Percentiles rank a stretch among this genome's conserved stretches.
These are phyloP conservation scores for Chorisops tibialis DNA, from an alignment of 2,888 invertebrate genomes.

Conservation along the genomic window DNA sequence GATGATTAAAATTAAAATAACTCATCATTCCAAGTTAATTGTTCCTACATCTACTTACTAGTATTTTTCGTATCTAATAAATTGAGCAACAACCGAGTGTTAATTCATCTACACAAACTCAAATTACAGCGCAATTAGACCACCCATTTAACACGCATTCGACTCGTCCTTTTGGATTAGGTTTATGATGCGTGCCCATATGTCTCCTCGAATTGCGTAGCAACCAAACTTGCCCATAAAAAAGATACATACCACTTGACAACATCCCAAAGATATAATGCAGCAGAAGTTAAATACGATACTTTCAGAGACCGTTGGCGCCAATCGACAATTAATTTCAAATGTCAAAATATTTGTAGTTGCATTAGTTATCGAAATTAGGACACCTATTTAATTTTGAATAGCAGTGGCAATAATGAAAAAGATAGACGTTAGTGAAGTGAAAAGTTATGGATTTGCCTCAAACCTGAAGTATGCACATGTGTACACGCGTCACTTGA, in stretches of 20 bases:
- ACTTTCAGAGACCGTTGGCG: slow-evolving; percentile 3
- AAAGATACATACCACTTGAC: slow-evolving; percentile 14
- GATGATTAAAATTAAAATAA: too few relatives aligned
- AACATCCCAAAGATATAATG: neutral
- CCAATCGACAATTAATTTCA: slow-evolving; percentile 5
- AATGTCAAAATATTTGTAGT: slow-evolving; percentile 2
- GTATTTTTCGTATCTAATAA: too few relatives aligned
- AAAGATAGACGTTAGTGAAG: too few relatives aligned
- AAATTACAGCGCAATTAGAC: slow-evolving; percentile 23
- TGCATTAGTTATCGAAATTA: too few relatives aligned
- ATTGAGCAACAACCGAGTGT: too few relatives aligned
- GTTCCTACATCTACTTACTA: too few relatives aligned
- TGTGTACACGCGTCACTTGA: too few relatives aligned
- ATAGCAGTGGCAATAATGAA: too few relatives aligned
- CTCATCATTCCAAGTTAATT: too few relatives aligned
- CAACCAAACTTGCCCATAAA: slow-evolving; percentile 9
- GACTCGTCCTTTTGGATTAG: neutral
- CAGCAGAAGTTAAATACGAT: slow-evolving; percentile 5
- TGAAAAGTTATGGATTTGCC: too few relatives aligned
- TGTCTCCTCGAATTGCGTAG: neutral
- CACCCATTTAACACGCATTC: slow-evolving; percentile 21
- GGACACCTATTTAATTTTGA: too few relatives aligned
- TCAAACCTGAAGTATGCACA: too few relatives aligned
- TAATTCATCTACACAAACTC: slow-evolving; percentile 6
- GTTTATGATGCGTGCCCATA: neutral